Base-by-base conservation (phyloP, 2,113 vertebrate species). In the Cygnus buccinator region DNA sequence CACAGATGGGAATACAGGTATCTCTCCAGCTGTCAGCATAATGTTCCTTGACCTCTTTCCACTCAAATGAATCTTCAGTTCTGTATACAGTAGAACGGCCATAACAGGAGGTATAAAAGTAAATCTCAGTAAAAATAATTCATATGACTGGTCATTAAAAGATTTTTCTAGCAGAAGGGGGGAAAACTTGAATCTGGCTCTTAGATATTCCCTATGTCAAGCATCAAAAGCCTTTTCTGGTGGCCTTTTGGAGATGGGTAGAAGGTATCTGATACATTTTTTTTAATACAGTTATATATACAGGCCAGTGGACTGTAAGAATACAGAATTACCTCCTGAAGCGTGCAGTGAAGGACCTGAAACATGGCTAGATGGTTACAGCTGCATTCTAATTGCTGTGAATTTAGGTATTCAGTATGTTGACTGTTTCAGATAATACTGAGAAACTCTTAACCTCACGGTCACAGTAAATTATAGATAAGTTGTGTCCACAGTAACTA, bases 1-100 rank as follows among this genome's bases (percentile, higher is more conserved):
- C 91, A 89, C 80, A 89, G 76, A 87, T 65, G 61, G 70, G 66
- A 91, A 95, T 37, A 66, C 55, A 95, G 91, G 89, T 95, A 95
- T 23, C 13, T 92, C 52, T 66, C 52, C 89, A 90, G 84, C 65
- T 92, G 91, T 86, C 89, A 92, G 68, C 94, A 81, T 74, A 90
- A 94, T 57, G 46, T 88, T 86, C 52, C 33, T 84, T 75, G 73
- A 94, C 80, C 61, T 86, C 86, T 31, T 95, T 96, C 57, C 57
- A 87, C 84, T 91, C 89, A 81, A 89, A 84, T 52, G 61, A 96
- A 81, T 90, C 77, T 91, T 90, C 76, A 71, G 37, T 67, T 92
- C 43, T 66, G 46, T 46, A 37, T 80, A 57, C 1, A 71, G 55
- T 17, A 77, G 28, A 93, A 63, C 25, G 87, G 59, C 13, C 52